phyloP scores from a whole-genome alignment of 2,797 vertebrate species.

The Lacerta viridis region DNA sequence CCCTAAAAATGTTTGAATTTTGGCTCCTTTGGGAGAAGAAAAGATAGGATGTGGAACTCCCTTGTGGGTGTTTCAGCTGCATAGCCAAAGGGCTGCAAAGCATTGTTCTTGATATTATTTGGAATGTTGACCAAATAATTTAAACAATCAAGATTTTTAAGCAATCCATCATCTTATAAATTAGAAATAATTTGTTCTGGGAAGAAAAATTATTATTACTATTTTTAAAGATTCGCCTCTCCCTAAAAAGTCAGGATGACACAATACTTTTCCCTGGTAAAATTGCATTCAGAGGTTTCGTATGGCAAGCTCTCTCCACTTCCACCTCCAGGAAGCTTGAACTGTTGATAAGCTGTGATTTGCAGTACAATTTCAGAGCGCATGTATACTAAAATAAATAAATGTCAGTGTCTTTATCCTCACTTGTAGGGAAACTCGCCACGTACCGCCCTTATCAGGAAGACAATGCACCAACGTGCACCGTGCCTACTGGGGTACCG shows the following conservation, averaged over 20 bases:
- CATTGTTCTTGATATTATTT: too few relatives aligned
- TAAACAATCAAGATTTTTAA: slow-evolving; percentile 48
- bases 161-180: slow-evolving; percentile 32
- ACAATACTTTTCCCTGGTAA: slow-evolving; percentile 5
- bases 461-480: too few relatives aligned
- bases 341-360: slow-evolving; percentile 15
- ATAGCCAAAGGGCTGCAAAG: too few relatives aligned
- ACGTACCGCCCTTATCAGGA: too few relatives aligned
- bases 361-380: slow-evolving; percentile 27
- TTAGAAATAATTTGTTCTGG: slow-evolving; percentile 28
- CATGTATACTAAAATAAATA: slow-evolving; percentile 35
- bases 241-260: background rate
- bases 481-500: too few relatives aligned
- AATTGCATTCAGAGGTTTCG: slow-evolving; percentile 23
- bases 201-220: slow-evolving; percentile 25
- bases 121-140: too few relatives aligned
- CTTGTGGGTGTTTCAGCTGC: slow-evolving; percentile 42
- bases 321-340: background rate
- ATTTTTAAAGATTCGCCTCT: slow-evolving; percentile 22
- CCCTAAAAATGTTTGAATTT: slow-evolving; percentile 49
- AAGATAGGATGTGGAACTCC: slow-evolving; percentile 32
- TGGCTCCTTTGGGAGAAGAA: slow-evolving; percentile 4
- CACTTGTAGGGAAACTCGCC: too few relatives aligned
- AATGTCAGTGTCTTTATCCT: slow-evolving; percentile 35
- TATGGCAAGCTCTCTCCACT: background rate